Evolutionary conservation across 2,797 vertebrate species (phyloP).

Genomic region (Acanthiza pusilla): DNA sequence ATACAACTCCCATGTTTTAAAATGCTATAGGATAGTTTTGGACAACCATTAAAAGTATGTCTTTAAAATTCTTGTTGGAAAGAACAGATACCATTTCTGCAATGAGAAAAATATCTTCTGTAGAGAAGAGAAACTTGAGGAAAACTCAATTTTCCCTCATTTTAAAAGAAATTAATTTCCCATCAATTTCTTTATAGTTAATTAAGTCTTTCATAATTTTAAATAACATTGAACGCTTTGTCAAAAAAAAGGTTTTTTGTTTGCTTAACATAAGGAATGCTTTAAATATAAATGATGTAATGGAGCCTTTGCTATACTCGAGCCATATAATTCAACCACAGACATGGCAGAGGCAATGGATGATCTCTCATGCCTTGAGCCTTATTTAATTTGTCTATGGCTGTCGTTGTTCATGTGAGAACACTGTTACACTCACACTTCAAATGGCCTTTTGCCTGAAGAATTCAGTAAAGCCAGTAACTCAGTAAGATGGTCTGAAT

Average conservation of each 20-base stretch:
- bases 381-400: not conserved
- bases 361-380: not conserved
- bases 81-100: not conserved
- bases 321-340: not conserved
- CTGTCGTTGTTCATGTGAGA: not conserved
- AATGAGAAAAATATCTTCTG: not conserved
- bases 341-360: not conserved
- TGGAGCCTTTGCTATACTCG: not conserved
- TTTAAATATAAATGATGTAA: not conserved
- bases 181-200: not conserved
- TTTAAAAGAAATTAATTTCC: not conserved
- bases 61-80: not conserved
- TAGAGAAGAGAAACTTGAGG: not conserved
- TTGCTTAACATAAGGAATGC: not conserved
- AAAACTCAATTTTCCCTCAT: not conserved
- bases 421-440: not conserved
- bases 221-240: not conserved
- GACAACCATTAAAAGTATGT: not conserved
- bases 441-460: not conserved
- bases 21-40: not conserved
- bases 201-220: not conserved
- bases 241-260: not conserved
- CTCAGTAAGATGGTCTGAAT: not conserved
- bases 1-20: not conserved
- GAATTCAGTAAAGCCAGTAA: not conserved